These are phyloP conservation scores for Calliphora vicina DNA, from an alignment of 1,140 invertebrate species.

Conservation along the genomic window DNA sequence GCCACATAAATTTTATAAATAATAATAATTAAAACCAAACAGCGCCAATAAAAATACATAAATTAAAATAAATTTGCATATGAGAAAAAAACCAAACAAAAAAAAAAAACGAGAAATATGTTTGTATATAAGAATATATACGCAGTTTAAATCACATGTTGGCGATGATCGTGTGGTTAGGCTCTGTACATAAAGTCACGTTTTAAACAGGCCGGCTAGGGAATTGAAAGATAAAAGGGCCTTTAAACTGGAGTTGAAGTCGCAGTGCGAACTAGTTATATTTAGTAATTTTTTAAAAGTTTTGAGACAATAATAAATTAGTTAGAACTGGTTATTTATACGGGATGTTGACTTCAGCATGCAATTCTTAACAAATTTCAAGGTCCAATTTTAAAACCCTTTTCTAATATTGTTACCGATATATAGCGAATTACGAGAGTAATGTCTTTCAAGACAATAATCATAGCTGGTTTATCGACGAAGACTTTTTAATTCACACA, in stretches of 20 bases:
- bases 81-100: not conserved
- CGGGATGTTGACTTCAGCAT: too few relatives aligned
- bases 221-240: not conserved
- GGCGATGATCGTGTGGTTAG: not conserved
- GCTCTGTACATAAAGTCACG: not conserved
- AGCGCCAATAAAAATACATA: not conserved
- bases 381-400: too few relatives aligned
- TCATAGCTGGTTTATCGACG: too few relatives aligned
- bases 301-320: too few relatives aligned
- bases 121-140: not conserved
- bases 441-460: too few relatives aligned
- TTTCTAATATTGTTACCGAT: too few relatives aligned
- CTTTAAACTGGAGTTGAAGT: not conserved
- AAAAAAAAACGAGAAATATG: not conserved
- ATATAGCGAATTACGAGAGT: too few relatives aligned
- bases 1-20: not conserved
- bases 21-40: constrained; percentile 30
- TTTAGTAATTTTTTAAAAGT: too few relatives aligned
- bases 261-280: too few relatives aligned
- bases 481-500: too few relatives aligned
- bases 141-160: not conserved
- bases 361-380: too few relatives aligned
- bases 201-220: not conserved
- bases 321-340: too few relatives aligned
- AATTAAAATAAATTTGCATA: not conserved